Evolutionary conservation across 2,888 invertebrate species (phyloP).

Genomic region (Acronicta alni): DNA sequence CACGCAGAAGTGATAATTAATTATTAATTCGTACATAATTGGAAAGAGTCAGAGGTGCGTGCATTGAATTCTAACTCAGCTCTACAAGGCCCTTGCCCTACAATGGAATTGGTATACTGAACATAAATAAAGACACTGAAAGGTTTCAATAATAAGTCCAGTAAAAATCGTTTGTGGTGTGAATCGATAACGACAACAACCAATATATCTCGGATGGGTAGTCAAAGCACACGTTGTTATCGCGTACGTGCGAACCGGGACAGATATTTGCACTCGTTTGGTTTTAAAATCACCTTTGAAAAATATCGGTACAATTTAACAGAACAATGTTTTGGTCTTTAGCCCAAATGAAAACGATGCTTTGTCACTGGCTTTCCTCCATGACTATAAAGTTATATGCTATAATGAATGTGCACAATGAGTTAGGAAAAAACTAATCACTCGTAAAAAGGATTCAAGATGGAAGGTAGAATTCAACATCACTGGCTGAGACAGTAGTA

Average conservation of each 20-base stretch:
- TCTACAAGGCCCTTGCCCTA: no score
- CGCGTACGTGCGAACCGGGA: not conserved
- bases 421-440: no score
- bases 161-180: not conserved
- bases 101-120: no score
- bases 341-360: not conserved
- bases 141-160: not conserved
- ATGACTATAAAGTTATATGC: no score
- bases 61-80: no score
- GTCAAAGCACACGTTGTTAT: conserved; percentile 5
- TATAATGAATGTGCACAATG: no score
- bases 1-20: no score
- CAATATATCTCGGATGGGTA: not conserved
- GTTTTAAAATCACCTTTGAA: not conserved
- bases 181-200: not conserved
- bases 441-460: not conserved
- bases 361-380: no score
- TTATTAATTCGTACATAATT: no score
- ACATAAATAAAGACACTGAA: not conserved
- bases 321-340: not conserved
- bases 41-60: no score
- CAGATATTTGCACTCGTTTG: conserved; percentile 1
- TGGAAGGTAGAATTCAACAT: no score
- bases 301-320: not conserved
- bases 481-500: no score